Evolutionary conservation across 2,797 vertebrate genomes (phyloP), one percentile per base, ranked within the genome.

Genomic region (Betta splendens): DNA sequence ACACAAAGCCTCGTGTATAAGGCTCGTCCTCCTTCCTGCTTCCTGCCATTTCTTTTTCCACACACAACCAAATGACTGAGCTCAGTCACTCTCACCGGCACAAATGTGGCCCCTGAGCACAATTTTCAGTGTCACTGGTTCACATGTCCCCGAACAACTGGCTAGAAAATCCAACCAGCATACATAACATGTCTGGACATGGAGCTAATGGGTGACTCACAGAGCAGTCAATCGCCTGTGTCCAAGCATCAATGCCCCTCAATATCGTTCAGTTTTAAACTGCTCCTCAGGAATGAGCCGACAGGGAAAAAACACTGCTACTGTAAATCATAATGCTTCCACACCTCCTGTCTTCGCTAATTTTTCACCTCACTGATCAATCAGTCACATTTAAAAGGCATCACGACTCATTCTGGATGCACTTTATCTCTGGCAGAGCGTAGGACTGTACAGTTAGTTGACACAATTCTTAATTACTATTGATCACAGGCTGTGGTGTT

Each of bases 381-480:
- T 70, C 18, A 17, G 5, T 21, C 5, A 13, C 2, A 12, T 40
- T 59, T 13, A 38, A 16, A 7, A 26, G 23, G 15, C 16, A 16
- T 18, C 0, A 10, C 44, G 3, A 25, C 2, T 31, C 35, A 25
- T 37, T 15, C 33, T 9, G 17, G 36, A 54, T 16, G 46, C 36
- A 58, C 17, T 67, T 68, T 18, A 66, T 59, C 28, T 17, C 1
- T 3, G 26, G 52, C 16, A 39, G n/a, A 54, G 54, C 53, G 39
- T 2, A 44, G 73, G 53, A 2, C 32, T 20, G 12, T 35, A 45
- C n/a, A n/a, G n/a, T n/a, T n/a, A 59, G 23, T 59, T 57, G 61
- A 62, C 22, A 69, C 38, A 47, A 9, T 47, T 58, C 53, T 64
- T 54, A 51, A 63, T 66, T 21, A 38, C 12, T 74, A 58, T 74